Evolutionary conservation across 1,140 invertebrate species (phyloP).

Genomic region (Ceratoteleas bidentatus): DNA sequence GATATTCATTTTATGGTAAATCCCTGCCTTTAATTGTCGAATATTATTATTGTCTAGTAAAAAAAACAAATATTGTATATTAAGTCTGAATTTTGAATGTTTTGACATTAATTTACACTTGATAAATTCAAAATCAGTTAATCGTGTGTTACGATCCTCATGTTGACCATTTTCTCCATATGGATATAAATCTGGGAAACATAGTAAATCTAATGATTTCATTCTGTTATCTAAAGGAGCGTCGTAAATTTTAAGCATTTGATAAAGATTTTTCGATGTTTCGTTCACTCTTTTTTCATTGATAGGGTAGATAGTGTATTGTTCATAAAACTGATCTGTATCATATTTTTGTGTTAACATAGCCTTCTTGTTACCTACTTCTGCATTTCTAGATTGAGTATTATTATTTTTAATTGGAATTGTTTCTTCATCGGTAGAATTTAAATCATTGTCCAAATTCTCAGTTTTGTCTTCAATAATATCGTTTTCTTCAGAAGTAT

Average conservation of each 20-base stretch:
- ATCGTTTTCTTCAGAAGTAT: neutral
- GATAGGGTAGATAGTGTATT: constrained; percentile 1
- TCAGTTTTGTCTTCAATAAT: constrained; percentile 23
- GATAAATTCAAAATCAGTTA: constrained; percentile 1
- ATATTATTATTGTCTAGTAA: neutral
- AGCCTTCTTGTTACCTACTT: neutral
- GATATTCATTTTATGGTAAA: constrained; percentile 11
- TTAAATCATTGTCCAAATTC: neutral
- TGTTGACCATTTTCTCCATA: neutral
- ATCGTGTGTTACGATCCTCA: neutral
- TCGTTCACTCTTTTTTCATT: neutral
- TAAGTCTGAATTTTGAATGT: neutral
- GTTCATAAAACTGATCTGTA: neutral
- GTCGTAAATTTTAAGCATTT: neutral
- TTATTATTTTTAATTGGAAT: neutral
- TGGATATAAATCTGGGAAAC: constrained; percentile 1
- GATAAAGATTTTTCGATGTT: neutral
- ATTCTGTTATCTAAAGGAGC: neutral
- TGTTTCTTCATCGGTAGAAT: neutral
- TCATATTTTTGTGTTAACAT: neutral
- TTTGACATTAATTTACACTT: constrained; percentile 1
- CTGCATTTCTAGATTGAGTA: neutral
- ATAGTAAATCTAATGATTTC: constrained; percentile 1
- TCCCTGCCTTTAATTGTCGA: too few species aligned
- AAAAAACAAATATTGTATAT: constrained; percentile 2